Conservation (phyloP, 2,797 vertebrate genomes). For the Philypnodon macrostomus region DNA sequence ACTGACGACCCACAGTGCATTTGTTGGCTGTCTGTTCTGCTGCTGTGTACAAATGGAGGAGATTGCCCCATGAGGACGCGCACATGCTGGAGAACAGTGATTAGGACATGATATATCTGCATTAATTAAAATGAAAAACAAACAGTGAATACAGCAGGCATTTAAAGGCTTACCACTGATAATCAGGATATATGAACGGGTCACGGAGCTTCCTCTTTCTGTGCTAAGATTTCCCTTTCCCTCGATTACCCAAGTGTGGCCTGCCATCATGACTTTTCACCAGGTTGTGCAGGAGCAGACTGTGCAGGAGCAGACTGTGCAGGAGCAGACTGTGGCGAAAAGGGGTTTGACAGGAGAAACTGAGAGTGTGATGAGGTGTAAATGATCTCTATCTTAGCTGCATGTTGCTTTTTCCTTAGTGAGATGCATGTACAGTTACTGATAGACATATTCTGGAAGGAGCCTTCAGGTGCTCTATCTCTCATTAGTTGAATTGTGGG, state of each 20-base stretch:
- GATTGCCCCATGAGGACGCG: conserved; percentile 6
- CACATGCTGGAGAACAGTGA: conserved; percentile 18
- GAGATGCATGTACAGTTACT: conserved; percentile 12
- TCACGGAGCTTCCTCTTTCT: conserved; percentile 30
- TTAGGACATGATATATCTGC: conserved; percentile 36
- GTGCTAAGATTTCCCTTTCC: conserved; percentile 19
- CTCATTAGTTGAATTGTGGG: conserved; percentile 30
- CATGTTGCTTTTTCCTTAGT: conserved; percentile 20
- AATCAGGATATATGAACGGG: conserved; percentile 41
- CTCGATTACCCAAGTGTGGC: conserved; percentile 55
- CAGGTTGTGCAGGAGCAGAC: conserved; percentile 11
- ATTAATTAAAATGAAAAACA: conserved; percentile 31
- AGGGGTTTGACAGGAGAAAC: neutral
- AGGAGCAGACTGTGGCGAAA: too few relatives aligned
- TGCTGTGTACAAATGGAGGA: conserved; percentile 16
- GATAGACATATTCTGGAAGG: conserved; percentile 1
- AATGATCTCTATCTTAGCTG: conserved; percentile 41
- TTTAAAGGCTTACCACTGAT: conserved; percentile 23
- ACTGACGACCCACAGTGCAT: neutral
- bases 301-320: too few relatives aligned
- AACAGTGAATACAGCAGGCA: conserved; percentile 13
- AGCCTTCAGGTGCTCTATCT: conserved; percentile 32
- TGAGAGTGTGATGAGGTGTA: conserved; percentile 51
- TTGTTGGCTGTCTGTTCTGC: conserved; percentile 11
- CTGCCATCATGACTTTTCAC: conserved; percentile 56